Evolutionary conservation across 1,140 invertebrate genomes (phyloP).

Genomic region (Drosophila watanabei): DNA sequence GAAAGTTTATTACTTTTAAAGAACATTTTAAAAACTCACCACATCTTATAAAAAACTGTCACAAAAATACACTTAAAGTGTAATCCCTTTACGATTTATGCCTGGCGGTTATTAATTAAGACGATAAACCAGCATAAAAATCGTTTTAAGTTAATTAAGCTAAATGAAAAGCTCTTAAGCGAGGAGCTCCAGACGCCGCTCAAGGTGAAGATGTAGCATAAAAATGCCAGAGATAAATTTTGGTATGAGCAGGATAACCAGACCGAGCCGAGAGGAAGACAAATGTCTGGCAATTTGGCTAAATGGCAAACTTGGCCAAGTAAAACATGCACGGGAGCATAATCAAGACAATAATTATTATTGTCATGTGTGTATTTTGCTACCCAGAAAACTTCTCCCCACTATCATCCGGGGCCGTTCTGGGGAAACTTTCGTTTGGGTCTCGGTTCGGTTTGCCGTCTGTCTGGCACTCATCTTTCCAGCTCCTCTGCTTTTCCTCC

Average conservation of each 20-base stretch:
- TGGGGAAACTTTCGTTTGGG: conserved; percentile 37
- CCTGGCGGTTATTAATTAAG: conserved; percentile 74
- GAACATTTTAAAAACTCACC: background rate
- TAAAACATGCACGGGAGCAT: conserved; percentile 81
- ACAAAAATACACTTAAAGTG: conserved; percentile 55
- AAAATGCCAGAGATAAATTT: conserved; percentile 54
- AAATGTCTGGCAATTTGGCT: conserved; percentile 84
- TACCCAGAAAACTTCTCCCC: conserved; percentile 26
- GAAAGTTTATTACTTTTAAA: background rate
- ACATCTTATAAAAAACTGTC: conserved; percentile 36
- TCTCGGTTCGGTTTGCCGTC: conserved; percentile 29
- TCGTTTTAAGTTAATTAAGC: conserved; percentile 84
- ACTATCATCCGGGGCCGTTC: conserved; percentile 5
- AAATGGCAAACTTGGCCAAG: conserved; percentile 78
- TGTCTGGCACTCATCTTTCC: conserved; percentile 43
- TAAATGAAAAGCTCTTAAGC: conserved; percentile 82
- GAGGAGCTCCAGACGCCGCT: conserved; percentile 28
- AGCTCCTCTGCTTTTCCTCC: conserved; percentile 7
- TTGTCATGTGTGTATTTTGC: conserved; percentile 81
- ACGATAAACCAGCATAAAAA: conserved; percentile 77
- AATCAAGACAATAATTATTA: conserved; percentile 84
- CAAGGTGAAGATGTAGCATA: conserved; percentile 56
- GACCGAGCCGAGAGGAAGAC: conserved; percentile 53
- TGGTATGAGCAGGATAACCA: conserved; percentile 17
- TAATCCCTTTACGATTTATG: conserved; percentile 53